Percentiles rank a stretch among this genome's conserved stretches.
These are phyloP conservation scores for Myripristis jacobus DNA, from an alignment of 2,797 vertebrate genomes.

Conservation along the genomic window DNA sequence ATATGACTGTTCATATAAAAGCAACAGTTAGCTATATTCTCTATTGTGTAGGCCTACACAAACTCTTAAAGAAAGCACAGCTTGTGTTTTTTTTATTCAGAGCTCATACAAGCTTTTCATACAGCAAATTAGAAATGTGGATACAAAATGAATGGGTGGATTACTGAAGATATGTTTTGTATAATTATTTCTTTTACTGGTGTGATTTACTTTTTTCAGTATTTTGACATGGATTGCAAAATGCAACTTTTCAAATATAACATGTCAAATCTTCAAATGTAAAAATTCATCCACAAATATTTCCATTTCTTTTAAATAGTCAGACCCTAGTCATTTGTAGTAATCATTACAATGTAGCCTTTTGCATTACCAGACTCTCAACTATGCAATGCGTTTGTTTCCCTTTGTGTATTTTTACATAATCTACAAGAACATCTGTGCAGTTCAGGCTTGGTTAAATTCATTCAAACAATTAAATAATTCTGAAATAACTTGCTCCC, in stretches of 20 bases:
- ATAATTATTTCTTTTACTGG: neutral
- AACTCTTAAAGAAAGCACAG: constrained; percentile 4
- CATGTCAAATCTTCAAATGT: neutral
- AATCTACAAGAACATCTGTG: neutral
- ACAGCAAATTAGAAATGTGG: neutral
- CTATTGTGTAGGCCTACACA: too few relatives aligned
- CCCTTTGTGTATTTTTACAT: neutral
- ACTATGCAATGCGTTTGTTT: neutral
- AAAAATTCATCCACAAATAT: too few relatives aligned
- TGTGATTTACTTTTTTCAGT: too few relatives aligned
- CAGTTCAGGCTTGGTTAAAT: neutral
- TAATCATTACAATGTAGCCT: too few relatives aligned
- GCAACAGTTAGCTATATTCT: too few relatives aligned
- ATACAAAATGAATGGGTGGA: neutral
- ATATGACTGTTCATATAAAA: neutral
- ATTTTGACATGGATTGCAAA: neutral
- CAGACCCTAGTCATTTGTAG: too few relatives aligned
- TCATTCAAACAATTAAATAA: neutral
- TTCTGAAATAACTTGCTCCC: constrained; percentile 8
- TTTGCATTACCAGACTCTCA: neutral
- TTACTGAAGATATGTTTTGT: neutral
- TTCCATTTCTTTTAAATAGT: neutral
- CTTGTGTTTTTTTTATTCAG: too few relatives aligned
- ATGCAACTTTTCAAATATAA: neutral
- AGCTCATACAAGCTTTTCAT: too few relatives aligned